Base-by-base conservation (phyloP, 1,140 invertebrate genomes). In the Spodoptera litura region DNA sequence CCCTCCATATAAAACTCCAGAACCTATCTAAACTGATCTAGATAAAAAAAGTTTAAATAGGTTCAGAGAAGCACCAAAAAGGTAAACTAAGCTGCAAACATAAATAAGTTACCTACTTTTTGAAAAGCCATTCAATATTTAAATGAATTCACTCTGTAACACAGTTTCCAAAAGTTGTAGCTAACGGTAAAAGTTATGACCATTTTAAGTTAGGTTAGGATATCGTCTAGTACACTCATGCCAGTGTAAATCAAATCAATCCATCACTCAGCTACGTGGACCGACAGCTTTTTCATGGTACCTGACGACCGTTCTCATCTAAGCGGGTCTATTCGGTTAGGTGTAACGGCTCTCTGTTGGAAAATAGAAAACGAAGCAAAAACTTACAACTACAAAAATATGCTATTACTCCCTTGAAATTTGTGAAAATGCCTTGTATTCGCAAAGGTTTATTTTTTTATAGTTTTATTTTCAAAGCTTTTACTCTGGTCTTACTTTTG, bases 301-400 rank as follows among this genome's bases (percentile, higher is more conserved):
- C 38, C 38, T 44, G 38, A 44, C 38, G 38, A 56, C 55, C 20
- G 55, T 56, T 15, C 9, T 56, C 55, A 56, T 56, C 15, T 56
- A 56, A 56, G n/a, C 55, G 55, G 55, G 55, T 56, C 20, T 20
- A 20, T 20, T 13, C 25, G 35, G 58, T 61, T 61, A 61, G 25
- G 25, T 61, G 25, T 13, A 61, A 12, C 13, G 27, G 11, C 6
- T 13, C 27, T 61, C 58, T 35, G 13, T 27, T 31, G 31, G 13
- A 61, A 61, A 61, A 35, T 61, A 4, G 58, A 31, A 59, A 59
- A 59, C 20, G 25, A 31, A 35, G 13, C 31, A 56, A 56, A 56
- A 25, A 20, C 10, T 56, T 20, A 56, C 55, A 20, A 10, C 55
- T 61, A 59, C 56, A 35, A 61, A 61, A 61, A 61, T 61, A 13